Base-by-base conservation (phyloP, 1,140 invertebrate genomes). In the Pemphigus obesinymphae region DNA sequence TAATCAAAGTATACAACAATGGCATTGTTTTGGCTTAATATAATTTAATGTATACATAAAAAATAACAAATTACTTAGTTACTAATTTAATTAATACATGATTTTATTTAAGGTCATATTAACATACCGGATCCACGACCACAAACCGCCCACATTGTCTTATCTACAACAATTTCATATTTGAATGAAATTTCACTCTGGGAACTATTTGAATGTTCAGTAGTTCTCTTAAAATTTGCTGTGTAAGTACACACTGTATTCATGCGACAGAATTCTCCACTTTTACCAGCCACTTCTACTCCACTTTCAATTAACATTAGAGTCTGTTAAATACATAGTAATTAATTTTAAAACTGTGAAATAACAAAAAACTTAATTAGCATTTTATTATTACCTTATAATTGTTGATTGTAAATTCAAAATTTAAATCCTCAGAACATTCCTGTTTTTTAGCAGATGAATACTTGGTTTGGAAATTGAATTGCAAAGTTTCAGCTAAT, bases 151-250 rank as follows among this genome's bases (percentile, higher is more conserved):
- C 96, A 97, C 89, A 96, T 92, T 34, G 92, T 93, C 86, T 95
- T 94, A 88, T 97, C 96, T 37, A 93, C 94, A 43, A 96, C 87
- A 11, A 97, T 94, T 87, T 97, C 95, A 86, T 97, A 97, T 94
- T 97, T 97, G 0, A 97, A 89, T 83, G 93, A 92, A 81, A 75
- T 68, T 82, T 82, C 68, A 87, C 86, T 88, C 85, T 84, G 88
- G 86, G 82, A 88, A 85, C 50, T 84, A 73, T 88, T 85, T 85
- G 86, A 81, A 11, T n/a, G 2, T 88, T 86, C 83, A 1, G 86
- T 23, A 58, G 61, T 82, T 86, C 90, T 90, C 82, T 87, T 89
- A 58, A 96, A 92, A 82, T 90, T 92, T 53, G 97, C 88, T 85
- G 93, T 92, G 82, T 97, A 89, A 87, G 93, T 92, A 87, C 95